Conservation (phyloP, 2,888 invertebrate species). For the Lapara coniferarum region DNA sequence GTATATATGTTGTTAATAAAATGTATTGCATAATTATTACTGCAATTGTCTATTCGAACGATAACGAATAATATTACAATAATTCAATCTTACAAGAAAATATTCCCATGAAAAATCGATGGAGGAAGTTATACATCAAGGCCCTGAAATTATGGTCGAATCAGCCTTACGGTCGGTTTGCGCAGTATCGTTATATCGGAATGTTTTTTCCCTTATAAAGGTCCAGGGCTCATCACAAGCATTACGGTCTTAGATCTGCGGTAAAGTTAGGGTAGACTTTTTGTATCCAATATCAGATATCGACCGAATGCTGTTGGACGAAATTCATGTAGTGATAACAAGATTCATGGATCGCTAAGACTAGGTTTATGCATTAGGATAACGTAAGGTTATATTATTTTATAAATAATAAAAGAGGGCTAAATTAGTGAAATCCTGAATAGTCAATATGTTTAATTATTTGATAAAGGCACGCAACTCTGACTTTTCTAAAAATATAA, state of each 20-base stretch:
- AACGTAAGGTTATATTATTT: no score
- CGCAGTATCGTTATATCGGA: slow-evolving; percentile 31
- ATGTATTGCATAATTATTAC: no score
- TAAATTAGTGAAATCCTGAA: no score
- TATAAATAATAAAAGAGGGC: no score
- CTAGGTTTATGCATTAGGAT: neutral
- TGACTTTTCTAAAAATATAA: no score
- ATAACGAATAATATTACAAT: neutral
- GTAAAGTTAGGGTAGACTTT: slow-evolving; percentile 27
- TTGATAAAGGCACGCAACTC: no score
- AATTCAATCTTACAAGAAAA: neutral
- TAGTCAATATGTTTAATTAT: no score
- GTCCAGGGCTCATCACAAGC: slow-evolving; percentile 28
- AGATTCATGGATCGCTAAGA: neutral
- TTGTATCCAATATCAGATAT: slow-evolving; percentile 25
- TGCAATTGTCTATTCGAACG: no score
- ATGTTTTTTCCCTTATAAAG: slow-evolving; percentile 33
- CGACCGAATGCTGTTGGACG: neutral
- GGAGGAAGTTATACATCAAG: slow-evolving; percentile 46
- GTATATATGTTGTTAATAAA: no score
- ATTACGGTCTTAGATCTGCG: slow-evolving; percentile 31
- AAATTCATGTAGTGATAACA: neutral
- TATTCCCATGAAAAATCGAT: slow-evolving; percentile 37
- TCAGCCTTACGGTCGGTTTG: slow-evolving; percentile 46
- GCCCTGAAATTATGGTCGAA: slow-evolving; percentile 57